These are phyloP conservation scores for Sinocyclocheilus anshuiensis DNA, from an alignment of 2,113 vertebrate species.

Conservation along the genomic window DNA sequence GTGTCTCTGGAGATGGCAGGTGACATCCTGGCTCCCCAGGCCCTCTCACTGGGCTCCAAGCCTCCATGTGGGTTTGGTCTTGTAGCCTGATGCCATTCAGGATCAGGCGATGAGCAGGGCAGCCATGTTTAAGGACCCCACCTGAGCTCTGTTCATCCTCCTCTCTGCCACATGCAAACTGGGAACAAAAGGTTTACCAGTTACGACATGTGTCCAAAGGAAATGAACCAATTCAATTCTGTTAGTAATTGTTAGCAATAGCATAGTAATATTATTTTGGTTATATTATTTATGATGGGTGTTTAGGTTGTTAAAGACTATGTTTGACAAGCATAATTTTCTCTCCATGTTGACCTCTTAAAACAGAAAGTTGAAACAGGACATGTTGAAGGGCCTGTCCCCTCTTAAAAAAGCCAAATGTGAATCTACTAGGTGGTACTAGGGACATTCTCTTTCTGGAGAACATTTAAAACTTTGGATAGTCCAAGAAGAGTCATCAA, in stretches of 20 bases:
- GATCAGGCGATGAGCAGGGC: constrained; percentile 68
- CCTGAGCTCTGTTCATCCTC: constrained; percentile 68
- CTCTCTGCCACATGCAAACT: constrained; percentile 60
- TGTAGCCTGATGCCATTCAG: constrained; percentile 68
- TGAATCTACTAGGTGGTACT: background rate
- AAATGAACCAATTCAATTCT: background rate
- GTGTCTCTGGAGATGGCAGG: constrained; percentile 61
- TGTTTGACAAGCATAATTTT: background rate
- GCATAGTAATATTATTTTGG: background rate
- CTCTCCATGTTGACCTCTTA: background rate
- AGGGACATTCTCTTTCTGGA: background rate
- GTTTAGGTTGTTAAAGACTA: background rate
- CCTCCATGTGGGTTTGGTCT: constrained; percentile 71
- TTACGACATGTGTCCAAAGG: background rate
- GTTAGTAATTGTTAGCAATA: too few species aligned
- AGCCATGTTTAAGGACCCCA: constrained; percentile 71
- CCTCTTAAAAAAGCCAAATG: background rate
- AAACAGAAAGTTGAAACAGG: background rate
- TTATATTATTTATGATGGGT: background rate
- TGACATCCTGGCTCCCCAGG: constrained; percentile 61
- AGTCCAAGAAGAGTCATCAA: background rate
- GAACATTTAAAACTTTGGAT: background rate
- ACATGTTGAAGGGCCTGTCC: background rate
- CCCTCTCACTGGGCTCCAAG: constrained; percentile 68
- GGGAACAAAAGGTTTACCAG: background rate